Evolutionary conservation across 92 coral and sea anemone species (phyloP), one percentile per base, ranked within the genome.

Genomic region (Heliopora coerulea): DNA sequence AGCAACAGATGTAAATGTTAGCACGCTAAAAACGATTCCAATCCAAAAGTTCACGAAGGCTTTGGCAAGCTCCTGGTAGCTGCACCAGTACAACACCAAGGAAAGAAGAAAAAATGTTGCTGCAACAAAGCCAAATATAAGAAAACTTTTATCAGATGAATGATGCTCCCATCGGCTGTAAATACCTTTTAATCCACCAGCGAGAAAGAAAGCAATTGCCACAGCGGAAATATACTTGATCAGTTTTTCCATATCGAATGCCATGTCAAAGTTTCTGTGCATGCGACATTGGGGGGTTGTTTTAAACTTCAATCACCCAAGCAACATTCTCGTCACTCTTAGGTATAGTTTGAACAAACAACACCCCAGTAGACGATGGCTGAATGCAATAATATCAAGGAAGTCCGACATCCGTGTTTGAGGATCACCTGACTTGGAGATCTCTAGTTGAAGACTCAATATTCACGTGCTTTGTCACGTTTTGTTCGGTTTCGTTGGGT

Each of bases 81-180:
- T 93, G 70, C 85, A 86, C 35, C 86, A 73, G 74, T 86, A 90
- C 4, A 90, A 78, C 19, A 83, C 95, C 63, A 95, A 8, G 12
- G 99, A 86, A 14, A 90, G 74, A 56, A 95, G 68, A 15, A 95
- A 75, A 23, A 90, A 89, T 37, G 86, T 27, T 2, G 96, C 92
- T 10, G 87, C 87, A 7, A 85, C 82, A 21, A 95, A 73, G 12
- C 90, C 96, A 21, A 95, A 78, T 24, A 90, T 56, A 21, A 85
- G 85, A 72, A 91, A 88, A 75, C 99, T 90, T 15, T 65, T 73
- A 78, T 95, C 99, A 1, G 91, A 63, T 3, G 89, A 81, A 74
- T 95, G 99, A 59, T 95, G 96, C 63, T 85, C 82, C 96, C 96
- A 95, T 28, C 99, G 96, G 30, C 68, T 76, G 48, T 89, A 86